A percentile compares a stretch with the other conserved stretches of the same genome.
phyloP scores from a whole-genome alignment of 2,113 vertebrate genomes.

The Bufo bufo region DNA sequence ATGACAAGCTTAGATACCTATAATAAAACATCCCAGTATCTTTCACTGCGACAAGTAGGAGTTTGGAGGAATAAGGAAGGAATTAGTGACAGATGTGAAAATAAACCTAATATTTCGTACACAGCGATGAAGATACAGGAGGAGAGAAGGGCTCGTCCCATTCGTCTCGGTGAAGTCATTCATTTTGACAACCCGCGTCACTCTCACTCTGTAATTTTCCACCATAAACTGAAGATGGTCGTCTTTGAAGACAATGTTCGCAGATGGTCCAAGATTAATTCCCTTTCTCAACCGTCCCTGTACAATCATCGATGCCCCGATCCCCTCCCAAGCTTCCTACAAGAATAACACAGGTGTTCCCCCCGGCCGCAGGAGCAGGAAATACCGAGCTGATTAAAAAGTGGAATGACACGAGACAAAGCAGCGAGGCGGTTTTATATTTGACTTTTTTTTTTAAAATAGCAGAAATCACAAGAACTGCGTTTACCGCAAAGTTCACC shows the following conservation, averaged over 20 bases:
- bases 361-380: slow-evolving; percentile 65
- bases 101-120: too few species aligned
- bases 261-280: slow-evolving; percentile 54
- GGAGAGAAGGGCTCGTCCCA: neutral
- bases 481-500: slow-evolving; percentile 28
- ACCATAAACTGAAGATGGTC: neutral
- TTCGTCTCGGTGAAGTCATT: neutral
- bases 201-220: slow-evolving; percentile 33
- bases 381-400: slow-evolving; percentile 70
- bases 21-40: neutral
- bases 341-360: slow-evolving; percentile 70
- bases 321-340: slow-evolving; percentile 50
- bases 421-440: neutral
- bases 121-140: neutral
- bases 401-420: slow-evolving; percentile 49
- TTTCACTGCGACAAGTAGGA: neutral
- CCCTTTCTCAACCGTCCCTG: slow-evolving; percentile 49
- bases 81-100: neutral
- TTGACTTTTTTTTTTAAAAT: neutral
- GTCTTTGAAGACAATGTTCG: slow-evolving; percentile 32
- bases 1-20: neutral
- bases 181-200: slow-evolving; percentile 7
- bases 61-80: neutral
- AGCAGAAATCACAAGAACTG: neutral
- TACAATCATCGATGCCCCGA: slow-evolving; percentile 21